phyloP scores from a whole-genome alignment of 64 coral and sea anemone species.

The Pocillopora verrucosa region DNA sequence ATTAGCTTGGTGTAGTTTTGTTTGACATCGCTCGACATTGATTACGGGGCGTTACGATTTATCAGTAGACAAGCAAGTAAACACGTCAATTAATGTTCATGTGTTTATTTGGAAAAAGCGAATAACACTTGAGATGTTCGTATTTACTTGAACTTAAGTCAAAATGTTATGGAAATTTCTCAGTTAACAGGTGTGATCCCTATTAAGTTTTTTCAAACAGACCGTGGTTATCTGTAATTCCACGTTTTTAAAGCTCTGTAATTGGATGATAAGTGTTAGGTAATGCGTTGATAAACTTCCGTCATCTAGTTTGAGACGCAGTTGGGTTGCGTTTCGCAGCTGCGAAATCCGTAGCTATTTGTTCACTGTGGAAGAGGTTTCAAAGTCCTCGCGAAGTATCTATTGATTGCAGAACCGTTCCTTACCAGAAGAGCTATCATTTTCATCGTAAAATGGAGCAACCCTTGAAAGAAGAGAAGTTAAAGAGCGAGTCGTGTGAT shows the following conservation, averaged over 20 bases:
- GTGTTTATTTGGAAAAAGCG: slow-evolving; percentile 50
- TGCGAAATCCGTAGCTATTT: background rate
- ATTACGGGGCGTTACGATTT: background rate
- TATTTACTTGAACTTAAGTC: background rate
- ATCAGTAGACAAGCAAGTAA: slow-evolving; percentile 40
- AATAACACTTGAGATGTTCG: background rate
- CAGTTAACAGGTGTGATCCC: background rate
- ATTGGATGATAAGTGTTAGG: slow-evolving; percentile 55
- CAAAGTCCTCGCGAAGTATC: background rate
- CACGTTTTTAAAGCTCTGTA: slow-evolving; percentile 39
- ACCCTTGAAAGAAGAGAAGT: background rate
- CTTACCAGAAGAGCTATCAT: background rate
- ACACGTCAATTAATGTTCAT: slow-evolving; percentile 61
- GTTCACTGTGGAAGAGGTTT: background rate
- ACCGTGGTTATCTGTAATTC: slow-evolving; percentile 44
- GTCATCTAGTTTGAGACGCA: background rate
- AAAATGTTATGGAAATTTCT: background rate
- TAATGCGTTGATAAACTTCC: slow-evolving; percentile 37
- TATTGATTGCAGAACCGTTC: background rate
- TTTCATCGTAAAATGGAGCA: background rate
- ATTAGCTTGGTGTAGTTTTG: background rate
- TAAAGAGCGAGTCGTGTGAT: background rate
- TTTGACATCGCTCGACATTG: background rate
- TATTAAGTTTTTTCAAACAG: slow-evolving; percentile 17
- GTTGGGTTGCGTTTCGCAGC: slow-evolving; percentile 15